Evolutionary conservation across 2,113 vertebrate species (phyloP).

Genomic region (Lichenostomus cassidix): DNA sequence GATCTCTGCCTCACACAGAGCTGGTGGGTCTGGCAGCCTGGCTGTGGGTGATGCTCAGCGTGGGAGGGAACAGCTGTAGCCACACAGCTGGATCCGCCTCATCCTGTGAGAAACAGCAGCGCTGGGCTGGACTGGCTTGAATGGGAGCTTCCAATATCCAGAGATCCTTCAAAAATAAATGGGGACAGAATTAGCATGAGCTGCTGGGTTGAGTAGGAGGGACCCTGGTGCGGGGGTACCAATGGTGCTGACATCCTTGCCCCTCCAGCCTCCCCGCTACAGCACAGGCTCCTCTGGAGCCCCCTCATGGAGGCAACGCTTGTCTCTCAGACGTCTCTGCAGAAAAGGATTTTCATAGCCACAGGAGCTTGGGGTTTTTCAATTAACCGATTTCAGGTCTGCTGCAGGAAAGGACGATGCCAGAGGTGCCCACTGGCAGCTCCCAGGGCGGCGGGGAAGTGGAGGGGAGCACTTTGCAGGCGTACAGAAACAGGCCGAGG

Average conservation of each 20-base stretch:
- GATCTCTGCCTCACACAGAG: neutral
- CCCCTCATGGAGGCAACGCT: accelerated
- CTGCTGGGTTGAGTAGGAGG: no score
- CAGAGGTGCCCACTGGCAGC: neutral
- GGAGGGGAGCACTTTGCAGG: neutral
- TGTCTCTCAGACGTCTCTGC: neutral
- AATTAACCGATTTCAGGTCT: neutral
- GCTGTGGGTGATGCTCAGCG: neutral
- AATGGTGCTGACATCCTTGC: neutral
- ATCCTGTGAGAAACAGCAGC: neutral
- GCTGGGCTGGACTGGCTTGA: neutral
- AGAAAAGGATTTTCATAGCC: neutral
- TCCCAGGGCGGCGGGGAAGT: neutral
- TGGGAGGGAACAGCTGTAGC: neutral
- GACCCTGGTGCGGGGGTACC: accelerated
- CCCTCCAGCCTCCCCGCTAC: neutral
- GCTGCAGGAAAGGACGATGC: neutral
- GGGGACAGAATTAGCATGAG: neutral
- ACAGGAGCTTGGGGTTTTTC: neutral
- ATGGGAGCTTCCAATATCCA: neutral
- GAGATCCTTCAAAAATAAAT: neutral
- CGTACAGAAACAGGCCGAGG: neutral
- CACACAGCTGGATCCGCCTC: neutral
- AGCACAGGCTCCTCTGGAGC: neutral
- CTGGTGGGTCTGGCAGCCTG: neutral